These are phyloP conservation scores for Zosterops japonicus DNA, from an alignment of 2,113 vertebrate species.

Conservation along the genomic window DNA sequence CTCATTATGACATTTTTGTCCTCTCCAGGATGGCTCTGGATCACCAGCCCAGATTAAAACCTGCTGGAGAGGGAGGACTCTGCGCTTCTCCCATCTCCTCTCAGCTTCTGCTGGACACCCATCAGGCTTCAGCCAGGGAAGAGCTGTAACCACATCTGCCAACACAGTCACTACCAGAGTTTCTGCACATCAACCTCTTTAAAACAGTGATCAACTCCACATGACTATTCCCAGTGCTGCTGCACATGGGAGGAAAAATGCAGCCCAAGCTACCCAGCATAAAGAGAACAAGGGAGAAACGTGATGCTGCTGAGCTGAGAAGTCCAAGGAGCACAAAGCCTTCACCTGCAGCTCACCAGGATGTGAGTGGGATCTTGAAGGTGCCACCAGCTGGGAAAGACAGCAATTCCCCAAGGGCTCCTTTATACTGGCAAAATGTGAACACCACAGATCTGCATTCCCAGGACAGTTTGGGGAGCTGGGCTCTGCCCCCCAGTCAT, in stretches of 20 bases:
- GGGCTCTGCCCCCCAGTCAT: accelerated
- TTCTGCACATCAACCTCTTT: background rate
- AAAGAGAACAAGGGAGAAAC: background rate
- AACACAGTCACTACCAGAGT: background rate
- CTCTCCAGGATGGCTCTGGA: background rate
- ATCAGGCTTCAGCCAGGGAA: background rate
- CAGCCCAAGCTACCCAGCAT: background rate
- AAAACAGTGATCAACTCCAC: background rate
- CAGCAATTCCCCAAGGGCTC: accelerated
- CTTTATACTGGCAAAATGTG: background rate
- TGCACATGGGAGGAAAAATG: accelerated
- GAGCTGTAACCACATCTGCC: background rate
- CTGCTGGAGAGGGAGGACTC: accelerated
- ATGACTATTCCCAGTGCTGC: background rate
- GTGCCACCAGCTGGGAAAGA: background rate
- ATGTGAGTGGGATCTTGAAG: accelerated
- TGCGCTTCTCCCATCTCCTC: accelerated
- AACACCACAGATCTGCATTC: background rate
- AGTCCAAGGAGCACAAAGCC: accelerated
- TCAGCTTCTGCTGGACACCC: background rate
- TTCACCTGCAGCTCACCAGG: background rate
- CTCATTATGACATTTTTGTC: accelerated
- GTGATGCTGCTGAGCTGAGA: background rate
- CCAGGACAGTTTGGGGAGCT: background rate
- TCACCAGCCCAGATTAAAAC: background rate